These are phyloP conservation scores for Neodiprion virginianus DNA, from an alignment of 1,140 invertebrate genomes.

Conservation along the genomic window DNA sequence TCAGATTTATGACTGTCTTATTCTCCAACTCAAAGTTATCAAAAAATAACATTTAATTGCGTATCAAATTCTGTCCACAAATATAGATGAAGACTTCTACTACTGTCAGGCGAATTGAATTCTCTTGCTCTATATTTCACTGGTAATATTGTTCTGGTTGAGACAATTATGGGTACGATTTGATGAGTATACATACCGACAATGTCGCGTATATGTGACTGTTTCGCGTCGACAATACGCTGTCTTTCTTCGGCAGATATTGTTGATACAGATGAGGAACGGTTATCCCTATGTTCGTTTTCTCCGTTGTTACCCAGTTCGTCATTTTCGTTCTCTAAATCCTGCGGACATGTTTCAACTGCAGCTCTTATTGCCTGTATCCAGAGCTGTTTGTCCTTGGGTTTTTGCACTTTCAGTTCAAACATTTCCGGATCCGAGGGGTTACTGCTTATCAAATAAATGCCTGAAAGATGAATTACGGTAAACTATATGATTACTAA, in stretches of 20 bases:
- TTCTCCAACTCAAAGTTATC: constrained; percentile 2
- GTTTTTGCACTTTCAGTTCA: constrained; percentile 87
- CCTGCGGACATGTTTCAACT: constrained; percentile 74
- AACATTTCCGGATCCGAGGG: constrained; percentile 93
- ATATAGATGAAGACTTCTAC: constrained; percentile 14
- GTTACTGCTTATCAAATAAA: constrained; percentile 89
- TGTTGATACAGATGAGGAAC: constrained; percentile 51
- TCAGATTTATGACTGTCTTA: constrained; percentile 11
- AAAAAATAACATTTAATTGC: constrained; percentile 2
- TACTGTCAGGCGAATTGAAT: background rate
- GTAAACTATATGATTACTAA: background rate
- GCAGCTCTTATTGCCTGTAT: constrained; percentile 80
- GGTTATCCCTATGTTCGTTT: constrained; percentile 48
- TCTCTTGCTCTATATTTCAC: constrained; percentile 6
- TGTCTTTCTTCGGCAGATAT: constrained; percentile 77
- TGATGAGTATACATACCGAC: constrained; percentile 64
- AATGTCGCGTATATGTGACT: constrained; percentile 74
- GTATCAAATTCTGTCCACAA: constrained; percentile 9
- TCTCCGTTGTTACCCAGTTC: constrained; percentile 64
- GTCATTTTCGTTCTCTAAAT: constrained; percentile 68
- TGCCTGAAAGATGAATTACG: constrained; percentile 38
- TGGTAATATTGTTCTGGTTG: background rate
- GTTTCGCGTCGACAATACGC: constrained; percentile 73
- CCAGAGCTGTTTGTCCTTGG: constrained; percentile 89
- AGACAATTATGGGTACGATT: constrained; percentile 10